These are phyloP conservation scores for Callimorpha dominula DNA, from an alignment of 2,888 invertebrate genomes.

Conservation along the genomic window DNA sequence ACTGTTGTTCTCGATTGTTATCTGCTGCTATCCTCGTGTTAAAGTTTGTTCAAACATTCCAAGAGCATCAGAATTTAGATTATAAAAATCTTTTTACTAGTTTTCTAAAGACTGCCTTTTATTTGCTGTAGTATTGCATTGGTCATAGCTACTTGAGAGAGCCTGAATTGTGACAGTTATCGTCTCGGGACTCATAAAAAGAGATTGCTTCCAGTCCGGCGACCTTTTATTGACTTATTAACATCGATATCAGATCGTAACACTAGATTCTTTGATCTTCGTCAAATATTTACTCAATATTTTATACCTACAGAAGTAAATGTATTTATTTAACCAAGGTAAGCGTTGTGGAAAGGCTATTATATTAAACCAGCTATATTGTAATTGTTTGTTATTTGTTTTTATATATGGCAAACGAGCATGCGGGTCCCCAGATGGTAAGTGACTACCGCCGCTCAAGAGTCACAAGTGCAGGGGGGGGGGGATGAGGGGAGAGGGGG, in stretches of 20 bases:
- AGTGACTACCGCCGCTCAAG: too few species aligned
- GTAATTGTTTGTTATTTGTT: neutral
- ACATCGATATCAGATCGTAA: constrained; percentile 86
- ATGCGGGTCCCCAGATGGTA: too few species aligned
- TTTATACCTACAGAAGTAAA: constrained; percentile 58
- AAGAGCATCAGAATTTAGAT: constrained; percentile 3
- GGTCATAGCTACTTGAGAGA: constrained; percentile 70
- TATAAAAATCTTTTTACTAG: constrained; percentile 42
- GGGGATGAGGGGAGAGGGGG: too few species aligned
- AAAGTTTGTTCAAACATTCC: constrained; percentile 5
- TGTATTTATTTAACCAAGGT: constrained; percentile 24
- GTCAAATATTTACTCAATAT: constrained; percentile 78
- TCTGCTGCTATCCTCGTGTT: neutral
- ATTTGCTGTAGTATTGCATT: constrained; percentile 59
- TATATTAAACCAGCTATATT: neutral
- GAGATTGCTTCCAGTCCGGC: constrained; percentile 84
- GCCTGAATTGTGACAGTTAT: constrained; percentile 79
- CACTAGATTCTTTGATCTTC: constrained; percentile 83
- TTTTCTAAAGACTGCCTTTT: constrained; percentile 46
- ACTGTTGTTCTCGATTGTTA: neutral
- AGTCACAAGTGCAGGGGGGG: too few species aligned
- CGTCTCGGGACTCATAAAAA: constrained; percentile 83
- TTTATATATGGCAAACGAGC: too few species aligned
- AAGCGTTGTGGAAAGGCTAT: neutral
- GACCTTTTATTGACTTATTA: constrained; percentile 86